Evolutionary conservation across 2,797 vertebrate species (phyloP).

Genomic region (Hydrocynus forskahlii): DNA sequence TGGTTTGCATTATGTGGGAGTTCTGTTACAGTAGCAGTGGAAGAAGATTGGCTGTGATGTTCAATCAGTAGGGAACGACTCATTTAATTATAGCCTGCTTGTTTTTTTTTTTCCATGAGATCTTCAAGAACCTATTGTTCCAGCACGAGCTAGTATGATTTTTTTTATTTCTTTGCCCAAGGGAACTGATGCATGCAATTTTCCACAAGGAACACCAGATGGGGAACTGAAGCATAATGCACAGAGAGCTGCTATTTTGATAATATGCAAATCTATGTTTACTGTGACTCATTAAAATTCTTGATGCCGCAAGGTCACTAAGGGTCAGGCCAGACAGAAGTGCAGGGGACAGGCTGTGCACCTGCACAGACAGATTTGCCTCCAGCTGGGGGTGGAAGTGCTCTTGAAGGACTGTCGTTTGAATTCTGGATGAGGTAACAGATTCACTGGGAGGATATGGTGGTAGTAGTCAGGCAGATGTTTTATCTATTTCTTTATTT

Average conservation of each 20-base stretch:
- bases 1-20: background rate
- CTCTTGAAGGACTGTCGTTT: background rate
- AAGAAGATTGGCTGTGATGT: constrained; percentile 1
- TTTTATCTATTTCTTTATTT: no score
- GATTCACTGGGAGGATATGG: background rate
- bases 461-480: background rate
- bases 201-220: no score
- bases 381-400: background rate
- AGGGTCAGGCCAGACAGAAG: constrained; percentile 32
- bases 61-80: constrained; percentile 19
- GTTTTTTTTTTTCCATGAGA: constrained; percentile 6
- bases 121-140: constrained; percentile 32
- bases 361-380: constrained; percentile 11
- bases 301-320: constrained; percentile 40
- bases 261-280: constrained; percentile 48
- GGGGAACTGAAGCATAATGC: background rate
- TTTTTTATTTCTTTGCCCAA: background rate
- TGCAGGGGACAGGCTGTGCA: constrained; percentile 26
- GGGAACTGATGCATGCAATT: constrained; percentile 21
- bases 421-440: background rate
- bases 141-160: background rate
- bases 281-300: constrained; percentile 51
- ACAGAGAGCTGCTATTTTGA: constrained; percentile 31
- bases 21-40: constrained; percentile 20
- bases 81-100: constrained; percentile 36